phyloP scores from a whole-genome alignment of 1,140 invertebrate genomes.

The Lamellibrachia luymesi region DNA sequence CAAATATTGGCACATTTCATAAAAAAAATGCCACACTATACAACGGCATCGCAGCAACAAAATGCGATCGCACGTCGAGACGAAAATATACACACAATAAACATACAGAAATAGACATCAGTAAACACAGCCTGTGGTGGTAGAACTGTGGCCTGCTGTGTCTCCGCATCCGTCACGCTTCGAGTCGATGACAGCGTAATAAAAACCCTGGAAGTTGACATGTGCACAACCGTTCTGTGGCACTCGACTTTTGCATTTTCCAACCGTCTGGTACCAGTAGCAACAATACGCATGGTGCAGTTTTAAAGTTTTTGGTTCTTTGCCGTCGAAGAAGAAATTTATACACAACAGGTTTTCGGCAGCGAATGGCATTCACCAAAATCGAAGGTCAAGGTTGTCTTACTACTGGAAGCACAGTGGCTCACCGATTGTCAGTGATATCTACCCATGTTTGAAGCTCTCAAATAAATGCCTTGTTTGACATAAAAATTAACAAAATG shows the following conservation, averaged over 20 bases:
- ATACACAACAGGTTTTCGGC: neutral
- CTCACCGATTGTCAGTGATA: neutral
- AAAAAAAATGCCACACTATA: neutral
- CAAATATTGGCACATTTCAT: conserved; percentile 5
- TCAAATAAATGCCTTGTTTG: neutral
- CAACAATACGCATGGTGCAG: neutral
- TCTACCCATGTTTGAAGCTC: neutral
- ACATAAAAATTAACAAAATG: neutral
- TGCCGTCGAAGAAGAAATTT: neutral
- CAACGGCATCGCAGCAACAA: neutral
- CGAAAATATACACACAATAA: neutral
- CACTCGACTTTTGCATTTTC: neutral
- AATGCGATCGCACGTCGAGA: neutral
- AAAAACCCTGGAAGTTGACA: neutral
- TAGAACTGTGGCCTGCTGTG: neutral
- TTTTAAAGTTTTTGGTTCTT: neutral
- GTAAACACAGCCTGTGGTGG: neutral
- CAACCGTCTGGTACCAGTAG: neutral
- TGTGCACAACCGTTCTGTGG: neutral
- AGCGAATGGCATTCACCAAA: neutral
- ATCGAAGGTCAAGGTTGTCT: neutral
- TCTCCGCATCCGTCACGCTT: neutral
- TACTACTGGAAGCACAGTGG: neutral
- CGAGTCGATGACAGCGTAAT: no score
- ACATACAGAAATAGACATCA: neutral